A percentile compares a stretch with the other conserved stretches of the same genome.
These are phyloP conservation scores for Lottia gigantea DNA, from an alignment of 2,888 invertebrate genomes.

Conservation along the genomic window DNA sequence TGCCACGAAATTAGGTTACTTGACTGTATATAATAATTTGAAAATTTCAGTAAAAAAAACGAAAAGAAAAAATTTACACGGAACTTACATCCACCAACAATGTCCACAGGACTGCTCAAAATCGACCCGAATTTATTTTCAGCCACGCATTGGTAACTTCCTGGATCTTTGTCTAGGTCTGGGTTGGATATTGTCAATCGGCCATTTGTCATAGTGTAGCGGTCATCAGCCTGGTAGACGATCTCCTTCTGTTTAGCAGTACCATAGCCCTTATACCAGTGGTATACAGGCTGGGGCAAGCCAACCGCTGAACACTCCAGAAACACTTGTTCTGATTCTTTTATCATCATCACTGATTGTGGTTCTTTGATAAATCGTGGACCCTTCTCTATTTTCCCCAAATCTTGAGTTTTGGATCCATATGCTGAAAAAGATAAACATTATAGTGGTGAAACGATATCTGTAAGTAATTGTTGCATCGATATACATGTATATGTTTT, in stretches of 20 bases:
- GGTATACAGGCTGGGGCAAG: constrained; percentile 87
- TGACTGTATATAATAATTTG: no score
- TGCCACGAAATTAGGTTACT: no score
- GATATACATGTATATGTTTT: no score
- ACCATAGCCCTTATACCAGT: constrained; percentile 79
- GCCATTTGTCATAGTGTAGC: constrained; percentile 88
- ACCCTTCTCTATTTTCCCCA: background rate
- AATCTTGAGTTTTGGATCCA: constrained; percentile 1
- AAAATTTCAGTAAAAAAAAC: no score
- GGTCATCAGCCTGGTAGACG: constrained; percentile 67
- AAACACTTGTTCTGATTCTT: constrained; percentile 30
- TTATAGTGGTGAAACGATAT: no score
- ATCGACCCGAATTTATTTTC: constrained; percentile 87
- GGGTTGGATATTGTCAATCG: constrained; percentile 88
- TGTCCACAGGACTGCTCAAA: constrained; percentile 85
- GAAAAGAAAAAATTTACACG: no score
- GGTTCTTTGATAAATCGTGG: constrained; percentile 10
- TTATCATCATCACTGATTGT: constrained; percentile 30
- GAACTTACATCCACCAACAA: constrained; percentile 81
- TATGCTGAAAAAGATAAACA: constrained; percentile 13
- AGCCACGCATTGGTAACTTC: constrained; percentile 90
- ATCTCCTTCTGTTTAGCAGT: constrained; percentile 17
- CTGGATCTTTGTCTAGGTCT: constrained; percentile 79
- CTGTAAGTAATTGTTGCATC: no score
- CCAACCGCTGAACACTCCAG: constrained; percentile 73